Base-by-base conservation (phyloP, 2,888 invertebrate species). In the Calameuta pallipes region DNA sequence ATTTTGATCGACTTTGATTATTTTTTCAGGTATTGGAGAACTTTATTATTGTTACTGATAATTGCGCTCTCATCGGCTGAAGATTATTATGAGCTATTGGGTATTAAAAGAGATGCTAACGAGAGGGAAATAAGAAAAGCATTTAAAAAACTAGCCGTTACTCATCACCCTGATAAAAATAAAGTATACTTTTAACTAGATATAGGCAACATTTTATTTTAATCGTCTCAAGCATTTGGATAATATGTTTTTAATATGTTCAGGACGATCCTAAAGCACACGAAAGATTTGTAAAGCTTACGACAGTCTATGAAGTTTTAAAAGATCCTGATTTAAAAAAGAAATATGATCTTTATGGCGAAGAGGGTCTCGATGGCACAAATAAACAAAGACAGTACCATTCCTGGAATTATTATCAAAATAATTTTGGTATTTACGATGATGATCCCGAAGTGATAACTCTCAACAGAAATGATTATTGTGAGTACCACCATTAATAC, bases 401-500 rank as follows among this genome's bases (percentile, higher is more conserved):
- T 84, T 96, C 95, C 83, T 96, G 97, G 93, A 94, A 95, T 81
- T 97, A 95, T 90, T 97, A 97, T 88, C 94, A 94, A 83, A 94
- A 96, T 86, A 94, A 95, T 85, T 96, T 97, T 93, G 97, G 97
- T 78, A 94, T 98, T 81, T 98, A 97, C 91, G 96, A 97, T 89
- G 95, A 97, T 89, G 97, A 97, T 92, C 94, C 94, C 34, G 94
- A 95, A 91, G 96, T 98, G 80, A 94, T 96, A 36, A 97, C 97
- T 0, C 92, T 98, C 3, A 95, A 95, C 83, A 94, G 93, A 85
- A 93, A 94, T 80, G 96, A 95, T 88, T 98, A 96, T 93, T 95
- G 96, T 96, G 92, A 94, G 94, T 89, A 36, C 34, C 4, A 36
- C n/a, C 11, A 9, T 23, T 13, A 23, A 23, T 13, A 6, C 11